phyloP scores from a whole-genome alignment of 37 sponge, comb jelly and placozoan species.

The Chondrosia reniformis region DNA sequence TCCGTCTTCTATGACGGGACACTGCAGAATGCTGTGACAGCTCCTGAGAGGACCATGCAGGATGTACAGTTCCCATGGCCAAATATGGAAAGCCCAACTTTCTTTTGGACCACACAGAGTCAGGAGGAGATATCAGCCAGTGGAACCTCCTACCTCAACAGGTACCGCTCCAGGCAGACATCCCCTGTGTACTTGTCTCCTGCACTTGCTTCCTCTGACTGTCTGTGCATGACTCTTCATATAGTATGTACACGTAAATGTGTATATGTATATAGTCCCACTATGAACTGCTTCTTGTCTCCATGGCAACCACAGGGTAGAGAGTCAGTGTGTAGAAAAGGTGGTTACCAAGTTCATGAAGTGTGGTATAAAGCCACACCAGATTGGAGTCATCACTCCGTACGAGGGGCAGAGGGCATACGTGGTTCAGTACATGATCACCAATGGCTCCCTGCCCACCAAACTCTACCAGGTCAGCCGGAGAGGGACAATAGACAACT shows the following conservation, averaged over 20 bases:
- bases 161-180: constrained; percentile 22
- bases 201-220: background rate
- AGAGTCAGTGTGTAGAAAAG: constrained; percentile 92
- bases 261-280: background rate
- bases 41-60: constrained; percentile 53
- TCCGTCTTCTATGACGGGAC: constrained; percentile 93
- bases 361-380: constrained; percentile 82
- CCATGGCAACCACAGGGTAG: constrained; percentile 41
- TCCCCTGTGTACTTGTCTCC: too few relatives aligned
- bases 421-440: constrained; percentile 93
- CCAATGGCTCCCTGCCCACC: constrained; percentile 77
- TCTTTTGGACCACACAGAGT: constrained; percentile 86
- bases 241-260: too few relatives aligned
- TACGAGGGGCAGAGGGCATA: constrained; percentile 96
- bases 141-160: constrained; percentile 94
- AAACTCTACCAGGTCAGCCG: constrained; percentile 83
- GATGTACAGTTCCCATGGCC: constrained; percentile 84
- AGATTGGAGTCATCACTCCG: constrained; percentile 97
- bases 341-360: constrained; percentile 87
- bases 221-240: background rate
- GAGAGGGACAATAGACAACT: too few relatives aligned
- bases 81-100: constrained; percentile 78
- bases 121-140: constrained; percentile 94
- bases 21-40: constrained; percentile 91
- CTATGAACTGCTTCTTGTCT: background rate